Evolutionary conservation across 1,140 invertebrate genomes (phyloP).

Genomic region (Hylaeus volcanicus): DNA sequence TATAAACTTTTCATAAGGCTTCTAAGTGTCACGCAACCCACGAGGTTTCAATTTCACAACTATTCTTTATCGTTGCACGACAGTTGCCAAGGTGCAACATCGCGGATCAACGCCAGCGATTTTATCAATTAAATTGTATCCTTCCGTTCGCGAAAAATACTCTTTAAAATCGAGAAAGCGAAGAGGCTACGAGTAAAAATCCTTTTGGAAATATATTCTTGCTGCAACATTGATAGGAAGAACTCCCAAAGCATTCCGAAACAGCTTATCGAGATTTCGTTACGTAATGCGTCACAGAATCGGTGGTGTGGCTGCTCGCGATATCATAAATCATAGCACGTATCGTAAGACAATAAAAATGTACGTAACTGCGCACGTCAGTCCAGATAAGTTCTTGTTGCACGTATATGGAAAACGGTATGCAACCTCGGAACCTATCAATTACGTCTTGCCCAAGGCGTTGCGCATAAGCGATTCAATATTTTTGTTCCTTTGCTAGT

Average conservation of each 20-base stretch:
- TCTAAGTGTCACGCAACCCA: neutral
- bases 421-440: neutral
- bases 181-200: neutral
- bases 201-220: neutral
- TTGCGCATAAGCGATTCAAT: neutral
- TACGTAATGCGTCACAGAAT: neutral
- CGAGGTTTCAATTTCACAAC: neutral
- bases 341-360: constrained; percentile 28
- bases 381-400: constrained; percentile 30
- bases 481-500: neutral
- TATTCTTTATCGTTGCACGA: neutral
- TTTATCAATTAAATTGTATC: constrained; percentile 9
- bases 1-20: no score
- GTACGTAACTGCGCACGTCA: neutral
- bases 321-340: constrained; percentile 34
- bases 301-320: no score
- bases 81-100: neutral
- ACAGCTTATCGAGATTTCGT: constrained; percentile 12
- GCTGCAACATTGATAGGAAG: neutral
- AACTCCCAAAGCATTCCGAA: neutral
- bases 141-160: constrained; percentile 1
- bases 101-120: neutral
- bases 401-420: neutral
- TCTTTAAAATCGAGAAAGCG: neutral
- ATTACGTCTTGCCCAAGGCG: neutral